Percentiles rank a stretch among this genome's conserved stretches.
Conservation (phyloP, 2,113 vertebrate genomes). For the Rhinichthys klamathensis region DNA sequence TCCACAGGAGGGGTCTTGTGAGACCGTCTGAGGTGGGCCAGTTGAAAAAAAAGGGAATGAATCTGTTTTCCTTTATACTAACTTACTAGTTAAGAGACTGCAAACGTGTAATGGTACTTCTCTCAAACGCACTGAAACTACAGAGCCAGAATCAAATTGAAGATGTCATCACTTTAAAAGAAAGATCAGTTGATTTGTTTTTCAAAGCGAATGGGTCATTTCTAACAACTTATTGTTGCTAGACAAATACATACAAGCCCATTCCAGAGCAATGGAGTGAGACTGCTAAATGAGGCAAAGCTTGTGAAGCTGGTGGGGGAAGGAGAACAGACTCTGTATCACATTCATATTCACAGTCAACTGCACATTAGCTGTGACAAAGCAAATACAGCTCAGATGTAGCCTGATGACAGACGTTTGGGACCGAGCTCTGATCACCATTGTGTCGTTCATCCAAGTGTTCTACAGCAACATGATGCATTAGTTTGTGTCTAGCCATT, state of each 20-base stretch:
- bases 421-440: not conserved
- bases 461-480: slow-evolving; percentile 23
- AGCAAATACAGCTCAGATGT: not conserved
- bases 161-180: not conserved
- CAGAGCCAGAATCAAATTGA: not conserved
- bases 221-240: slow-evolving; percentile 1
- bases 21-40: not conserved
- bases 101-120: not conserved
- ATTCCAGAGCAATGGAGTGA: slow-evolving; percentile 34
- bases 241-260: slow-evolving; percentile 11
- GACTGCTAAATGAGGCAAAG: slow-evolving; percentile 29
- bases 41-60: slow-evolving; percentile 26
- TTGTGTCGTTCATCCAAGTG: slow-evolving; percentile 1
- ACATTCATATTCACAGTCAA: slow-evolving; percentile 9
- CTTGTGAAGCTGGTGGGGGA: slow-evolving; percentile 8
- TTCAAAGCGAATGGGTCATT: slow-evolving; percentile 11
- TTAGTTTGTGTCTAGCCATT: slow-evolving; percentile 15
- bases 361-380: slow-evolving; percentile 13
- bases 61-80: not conserved
- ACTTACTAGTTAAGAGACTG: not conserved
- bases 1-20: slow-evolving; percentile 32
- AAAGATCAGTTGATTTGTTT: not conserved
- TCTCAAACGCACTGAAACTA: not conserved
- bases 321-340: not conserved
- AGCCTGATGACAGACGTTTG: slow-evolving; percentile 22